phyloP scores from a whole-genome alignment of 2,113 vertebrate genomes.

The Pseudopipra pipra region DNA sequence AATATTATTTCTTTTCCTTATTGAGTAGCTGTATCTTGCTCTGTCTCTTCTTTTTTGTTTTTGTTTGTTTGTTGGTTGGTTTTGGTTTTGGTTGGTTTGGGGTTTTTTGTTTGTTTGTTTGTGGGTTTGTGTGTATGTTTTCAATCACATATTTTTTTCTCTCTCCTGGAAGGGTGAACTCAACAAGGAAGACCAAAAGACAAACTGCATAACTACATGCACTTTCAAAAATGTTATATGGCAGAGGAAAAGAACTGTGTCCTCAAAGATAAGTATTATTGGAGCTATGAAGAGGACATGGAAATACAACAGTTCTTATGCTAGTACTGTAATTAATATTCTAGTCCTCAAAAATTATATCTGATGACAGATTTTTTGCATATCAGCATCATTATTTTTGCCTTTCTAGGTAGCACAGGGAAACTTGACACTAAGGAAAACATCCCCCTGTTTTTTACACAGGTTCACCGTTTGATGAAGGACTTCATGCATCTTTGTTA shows the following conservation, averaged over 20 bases:
- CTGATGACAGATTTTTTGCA: neutral
- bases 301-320: neutral
- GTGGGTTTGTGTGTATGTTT: neutral
- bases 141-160: accelerated
- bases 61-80: neutral
- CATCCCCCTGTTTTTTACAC: accelerated
- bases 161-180: neutral
- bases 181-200: neutral
- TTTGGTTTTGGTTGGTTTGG: neutral
- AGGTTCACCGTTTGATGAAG: neutral
- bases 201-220: neutral
- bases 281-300: neutral
- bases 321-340: neutral
- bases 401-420: neutral
- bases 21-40: neutral
- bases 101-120: too few relatives aligned
- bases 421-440: neutral
- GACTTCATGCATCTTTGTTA: neutral
- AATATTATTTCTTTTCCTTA: neutral
- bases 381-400: neutral
- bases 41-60: accelerated
- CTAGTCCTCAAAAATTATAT: neutral
- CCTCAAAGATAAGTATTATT: neutral
- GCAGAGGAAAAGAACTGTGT: neutral
- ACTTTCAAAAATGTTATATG: neutral